A percentile compares a stretch with the other conserved stretches of the same genome.
phyloP scores from a whole-genome alignment of 2,113 vertebrate genomes.

The Nothoprocta pentlandii region DNA sequence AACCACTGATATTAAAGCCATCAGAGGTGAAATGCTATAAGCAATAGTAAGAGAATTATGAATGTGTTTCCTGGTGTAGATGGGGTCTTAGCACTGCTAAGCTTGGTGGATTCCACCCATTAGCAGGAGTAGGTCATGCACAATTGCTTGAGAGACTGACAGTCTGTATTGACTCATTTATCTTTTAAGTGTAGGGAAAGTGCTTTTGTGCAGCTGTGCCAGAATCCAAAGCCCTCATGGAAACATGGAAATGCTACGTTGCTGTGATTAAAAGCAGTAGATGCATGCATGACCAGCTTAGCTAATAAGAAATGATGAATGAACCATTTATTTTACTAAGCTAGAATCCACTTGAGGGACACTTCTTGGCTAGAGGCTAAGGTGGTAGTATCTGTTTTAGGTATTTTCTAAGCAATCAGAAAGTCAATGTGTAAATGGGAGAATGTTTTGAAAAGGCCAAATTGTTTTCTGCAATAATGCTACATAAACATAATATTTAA shows the following conservation, averaged over 20 bases:
- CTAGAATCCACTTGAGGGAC: neutral
- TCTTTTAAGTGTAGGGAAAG: slow-evolving; percentile 7
- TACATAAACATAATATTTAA: neutral
- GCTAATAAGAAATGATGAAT: neutral
- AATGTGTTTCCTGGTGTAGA: neutral
- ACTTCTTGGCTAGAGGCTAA: neutral
- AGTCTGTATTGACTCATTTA: neutral
- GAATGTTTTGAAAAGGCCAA: neutral
- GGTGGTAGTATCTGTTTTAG: neutral
- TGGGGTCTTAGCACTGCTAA: neutral
- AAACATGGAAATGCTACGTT: neutral
- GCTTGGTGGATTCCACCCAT: neutral
- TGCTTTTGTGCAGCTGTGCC: slow-evolving; percentile 17
- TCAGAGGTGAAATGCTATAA: neutral
- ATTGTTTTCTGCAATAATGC: neutral
- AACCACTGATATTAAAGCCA: neutral
- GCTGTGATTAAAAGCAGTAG: slow-evolving; percentile 22
- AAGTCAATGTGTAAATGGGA: neutral
- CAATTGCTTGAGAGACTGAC: neutral
- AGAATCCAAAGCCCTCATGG: slow-evolving; percentile 8
- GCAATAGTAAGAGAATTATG: neutral
- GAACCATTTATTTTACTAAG: neutral
- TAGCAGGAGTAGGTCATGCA: neutral
- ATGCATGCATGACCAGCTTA: neutral
- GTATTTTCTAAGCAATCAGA: neutral